Evolutionary conservation across 1,140 invertebrate species (phyloP).

Genomic region (Sycophila sp.): DNA sequence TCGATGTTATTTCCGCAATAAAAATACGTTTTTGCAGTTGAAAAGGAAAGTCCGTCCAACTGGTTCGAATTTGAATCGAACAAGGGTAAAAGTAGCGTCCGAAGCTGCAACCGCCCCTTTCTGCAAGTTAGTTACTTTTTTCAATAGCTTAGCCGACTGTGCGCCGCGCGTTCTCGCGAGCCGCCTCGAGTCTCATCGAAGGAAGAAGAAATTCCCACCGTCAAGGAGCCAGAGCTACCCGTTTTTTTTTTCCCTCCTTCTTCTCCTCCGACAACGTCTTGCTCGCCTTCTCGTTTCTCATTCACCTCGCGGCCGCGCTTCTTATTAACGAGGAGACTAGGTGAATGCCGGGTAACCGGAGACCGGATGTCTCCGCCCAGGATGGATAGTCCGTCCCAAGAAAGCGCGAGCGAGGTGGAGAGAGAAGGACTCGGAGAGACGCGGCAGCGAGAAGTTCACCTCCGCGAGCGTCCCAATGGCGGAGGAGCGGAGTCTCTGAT

Average conservation of each 20-base stretch:
- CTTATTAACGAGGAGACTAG: constrained; percentile 39
- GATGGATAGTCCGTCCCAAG: constrained; percentile 59
- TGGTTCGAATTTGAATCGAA: no score
- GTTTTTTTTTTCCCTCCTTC: constrained; percentile 22
- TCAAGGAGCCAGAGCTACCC: constrained; percentile 8
- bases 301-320: constrained; percentile 37
- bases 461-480: constrained; percentile 39
- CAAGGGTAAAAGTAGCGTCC: no score
- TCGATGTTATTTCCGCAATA: no score
- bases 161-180: no score
- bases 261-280: no score
- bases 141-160: no score
- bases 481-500: constrained; percentile 59
- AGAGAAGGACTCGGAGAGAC: neutral
- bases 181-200: neutral
- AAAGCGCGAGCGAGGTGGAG: constrained; percentile 43
- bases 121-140: no score
- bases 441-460: constrained; percentile 40
- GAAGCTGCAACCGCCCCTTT: no score
- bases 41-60: no score
- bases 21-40: no score
- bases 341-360: constrained; percentile 62
- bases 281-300: constrained; percentile 24
- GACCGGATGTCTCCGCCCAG: constrained; percentile 66
- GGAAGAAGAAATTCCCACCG: constrained; percentile 30